Conservation (phyloP, 1,140 invertebrate genomes). For the Hormaphis cornu region DNA sequence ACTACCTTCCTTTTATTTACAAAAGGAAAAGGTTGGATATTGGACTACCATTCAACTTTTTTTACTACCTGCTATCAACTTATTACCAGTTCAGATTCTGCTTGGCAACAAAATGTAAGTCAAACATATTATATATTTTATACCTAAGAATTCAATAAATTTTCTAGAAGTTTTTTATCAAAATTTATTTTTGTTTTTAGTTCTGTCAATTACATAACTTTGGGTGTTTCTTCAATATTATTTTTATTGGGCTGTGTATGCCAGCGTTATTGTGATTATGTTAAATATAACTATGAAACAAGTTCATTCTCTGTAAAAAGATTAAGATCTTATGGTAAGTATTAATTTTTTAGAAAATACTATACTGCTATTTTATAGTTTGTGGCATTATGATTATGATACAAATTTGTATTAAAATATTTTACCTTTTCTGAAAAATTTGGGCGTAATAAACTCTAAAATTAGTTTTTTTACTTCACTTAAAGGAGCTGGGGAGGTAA, state of each 20-base stretch:
- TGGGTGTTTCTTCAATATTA: neutral
- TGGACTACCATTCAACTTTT: slow-evolving; percentile 7
- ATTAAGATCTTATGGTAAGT: neutral
- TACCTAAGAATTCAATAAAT: neutral
- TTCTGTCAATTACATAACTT: neutral
- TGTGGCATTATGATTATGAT: too few species aligned
- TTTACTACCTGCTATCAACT: neutral
- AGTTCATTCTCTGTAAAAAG: neutral
- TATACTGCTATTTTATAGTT: too few species aligned
- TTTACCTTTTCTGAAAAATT: too few species aligned
- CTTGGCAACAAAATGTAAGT: slow-evolving; percentile 1
- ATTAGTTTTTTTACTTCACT: too few species aligned
- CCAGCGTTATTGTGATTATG: neutral
- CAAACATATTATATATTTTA: neutral
- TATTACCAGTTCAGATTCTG: slow-evolving; percentile 16
- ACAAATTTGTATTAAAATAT: too few species aligned
- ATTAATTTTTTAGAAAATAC: neutral
- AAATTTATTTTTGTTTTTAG: slow-evolving; percentile 1
- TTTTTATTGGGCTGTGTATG: neutral
- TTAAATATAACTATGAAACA: neutral
- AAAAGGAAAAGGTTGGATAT: slow-evolving; percentile 21
- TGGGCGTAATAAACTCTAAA: too few species aligned
- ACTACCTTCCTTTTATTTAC: neutral
- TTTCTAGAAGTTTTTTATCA: too few species aligned
- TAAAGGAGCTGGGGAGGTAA: too few species aligned